These are phyloP conservation scores for Psylliodes chrysocephalus DNA, from an alignment of 2,888 invertebrate genomes.

Conservation along the genomic window DNA sequence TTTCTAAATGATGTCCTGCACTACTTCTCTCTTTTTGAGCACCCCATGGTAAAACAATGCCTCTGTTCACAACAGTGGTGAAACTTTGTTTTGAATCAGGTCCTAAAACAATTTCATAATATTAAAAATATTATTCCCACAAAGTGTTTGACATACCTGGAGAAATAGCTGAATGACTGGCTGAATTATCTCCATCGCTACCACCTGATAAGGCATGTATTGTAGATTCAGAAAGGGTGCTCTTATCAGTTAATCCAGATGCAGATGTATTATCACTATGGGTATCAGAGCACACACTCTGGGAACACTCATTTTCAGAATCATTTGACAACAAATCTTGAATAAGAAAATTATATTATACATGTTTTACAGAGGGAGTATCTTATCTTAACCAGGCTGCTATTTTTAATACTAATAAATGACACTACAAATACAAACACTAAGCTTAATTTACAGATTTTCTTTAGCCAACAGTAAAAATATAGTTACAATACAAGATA, in stretches of 20 bases:
- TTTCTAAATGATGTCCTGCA: slow-evolving; percentile 66
- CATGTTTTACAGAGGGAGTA: too few relatives aligned
- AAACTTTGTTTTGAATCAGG: slow-evolving; percentile 41
- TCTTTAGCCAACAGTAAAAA: too few relatives aligned
- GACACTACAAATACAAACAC: too few relatives aligned
- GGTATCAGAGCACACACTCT: slow-evolving; percentile 62
- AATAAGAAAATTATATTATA: slow-evolving; percentile 29
- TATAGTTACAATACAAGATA: too few relatives aligned
- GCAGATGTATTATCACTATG: slow-evolving; percentile 62
- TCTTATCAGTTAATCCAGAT: slow-evolving; percentile 60
- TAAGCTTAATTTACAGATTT: too few relatives aligned
- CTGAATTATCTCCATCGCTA: slow-evolving; percentile 48
- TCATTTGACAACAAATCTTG: slow-evolving; percentile 55
- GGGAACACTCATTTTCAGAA: slow-evolving; percentile 62
- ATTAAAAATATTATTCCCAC: background rate
- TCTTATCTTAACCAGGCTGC: too few relatives aligned
- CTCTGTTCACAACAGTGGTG: slow-evolving; percentile 58
- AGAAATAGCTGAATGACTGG: slow-evolving; percentile 41
- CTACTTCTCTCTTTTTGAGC: slow-evolving; percentile 75
- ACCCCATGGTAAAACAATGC: slow-evolving; percentile 85
- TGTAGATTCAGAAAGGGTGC: slow-evolving; percentile 57
- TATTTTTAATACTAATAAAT: too few relatives aligned
- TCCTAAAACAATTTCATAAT: slow-evolving; percentile 38
- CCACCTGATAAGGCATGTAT: slow-evolving; percentile 55
- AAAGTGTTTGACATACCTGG: slow-evolving; percentile 37